A percentile compares a stretch with the other conserved stretches of the same genome.
phyloP scores from a whole-genome alignment of 2,888 invertebrate species.

The Oxytorus armatus region DNA sequence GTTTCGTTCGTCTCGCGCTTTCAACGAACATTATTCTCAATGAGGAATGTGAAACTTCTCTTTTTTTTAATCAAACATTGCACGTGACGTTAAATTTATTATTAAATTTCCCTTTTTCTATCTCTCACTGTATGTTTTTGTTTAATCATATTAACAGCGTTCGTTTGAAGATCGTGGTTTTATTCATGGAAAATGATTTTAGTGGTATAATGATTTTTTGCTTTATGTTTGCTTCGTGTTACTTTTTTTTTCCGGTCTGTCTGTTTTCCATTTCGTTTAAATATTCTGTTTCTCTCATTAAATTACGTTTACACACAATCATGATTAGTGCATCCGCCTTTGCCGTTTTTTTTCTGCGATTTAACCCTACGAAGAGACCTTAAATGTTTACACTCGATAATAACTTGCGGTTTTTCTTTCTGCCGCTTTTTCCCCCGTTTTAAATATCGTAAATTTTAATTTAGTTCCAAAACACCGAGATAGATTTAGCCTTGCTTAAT shows the following conservation, averaged over 20 bases:
- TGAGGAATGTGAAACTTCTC: no score
- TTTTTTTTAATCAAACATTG: slow-evolving; percentile 60
- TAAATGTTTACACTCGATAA: slow-evolving; percentile 80
- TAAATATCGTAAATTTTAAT: slow-evolving; percentile 82
- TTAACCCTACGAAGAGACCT: slow-evolving; percentile 82
- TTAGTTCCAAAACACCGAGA: slow-evolving; percentile 84
- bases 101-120: neutral
- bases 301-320: slow-evolving; percentile 82
- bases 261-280: slow-evolving; percentile 36
- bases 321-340: slow-evolving; percentile 78
- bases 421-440: slow-evolving; percentile 74
- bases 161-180: neutral
- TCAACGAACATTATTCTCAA: slow-evolving; percentile 78
- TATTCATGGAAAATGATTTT: slow-evolving; percentile 10
- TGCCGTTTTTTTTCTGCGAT: slow-evolving; percentile 71
- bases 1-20: slow-evolving; percentile 73
- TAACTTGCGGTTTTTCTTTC: slow-evolving; percentile 77
- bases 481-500: slow-evolving; percentile 82
- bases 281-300: slow-evolving; percentile 56
- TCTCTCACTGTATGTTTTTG: neutral
- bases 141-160: neutral
- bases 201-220: neutral
- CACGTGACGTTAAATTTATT: neutral
- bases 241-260: slow-evolving; percentile 11
- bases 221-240: neutral